Base-by-base conservation (phyloP, 2,113 vertebrate species). In the Scomber japonicus region DNA sequence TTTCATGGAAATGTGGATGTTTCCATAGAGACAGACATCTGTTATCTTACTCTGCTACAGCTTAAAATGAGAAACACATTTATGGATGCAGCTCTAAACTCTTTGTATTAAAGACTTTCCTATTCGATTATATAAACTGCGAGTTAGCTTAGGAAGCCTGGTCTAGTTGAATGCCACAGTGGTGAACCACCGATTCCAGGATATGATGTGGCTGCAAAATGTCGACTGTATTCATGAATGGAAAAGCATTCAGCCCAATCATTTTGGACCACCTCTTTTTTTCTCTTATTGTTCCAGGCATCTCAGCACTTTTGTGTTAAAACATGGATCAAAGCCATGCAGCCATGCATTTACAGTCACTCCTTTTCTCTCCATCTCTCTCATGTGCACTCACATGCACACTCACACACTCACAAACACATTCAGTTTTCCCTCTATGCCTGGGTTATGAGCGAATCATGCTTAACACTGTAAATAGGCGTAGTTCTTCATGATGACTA, bases 141-240 rank as follows among this genome's bases (percentile, higher is more conserved):
- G 64, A 49, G 53, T 63, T 51, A 12, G 30, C 46, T 45, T 17
- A 3, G 64, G 24, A 60, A 64, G 68, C 13, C 68, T 54, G 64
- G 57, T 70, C 7, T 13, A 15, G 30, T 31, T 56, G 69, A 63
- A 78, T 63, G 45, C 89, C 91, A 59, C 10, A 71, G 88, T 40
- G 86, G 88, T 90, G 80, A 92, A 89, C 88, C 91, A 65, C 89
- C 80, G 83, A 79, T 80, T 92, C 75, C 82, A 90, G 83, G 62
- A 88, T 88, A 74, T 82, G 82, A 82, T 80, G 76, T 89, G 87
- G 80, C 71, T 69, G 71, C 72, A 72, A 84, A 87, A 84, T 78
- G 73, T 79, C 81, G 68, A 80, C 78, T 75, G 64, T 73, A 67
- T 81, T 86, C 81, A 75, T 86, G 80, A 87, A 85, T 89, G 91